phyloP scores from a whole-genome alignment of 2,113 vertebrate genomes.

The Polypterus senegalus region DNA sequence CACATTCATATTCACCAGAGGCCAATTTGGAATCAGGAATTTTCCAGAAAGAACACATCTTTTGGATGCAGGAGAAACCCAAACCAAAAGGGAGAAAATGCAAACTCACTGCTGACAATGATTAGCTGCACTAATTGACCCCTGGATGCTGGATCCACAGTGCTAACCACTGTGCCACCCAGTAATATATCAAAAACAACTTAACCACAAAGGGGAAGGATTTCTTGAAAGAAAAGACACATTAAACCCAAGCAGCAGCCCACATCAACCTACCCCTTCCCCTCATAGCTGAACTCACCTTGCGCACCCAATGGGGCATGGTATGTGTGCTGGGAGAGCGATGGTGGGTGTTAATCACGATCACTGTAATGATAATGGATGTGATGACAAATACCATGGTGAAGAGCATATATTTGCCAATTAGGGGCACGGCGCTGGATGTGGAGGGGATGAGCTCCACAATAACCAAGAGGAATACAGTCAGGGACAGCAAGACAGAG shows the following conservation, averaged over 20 bases:
- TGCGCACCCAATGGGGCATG: slow-evolving; percentile 89
- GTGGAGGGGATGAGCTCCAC: slow-evolving; percentile 96
- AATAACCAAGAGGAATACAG: slow-evolving; percentile 93
- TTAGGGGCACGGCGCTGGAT: slow-evolving; percentile 86
- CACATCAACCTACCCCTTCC: no score
- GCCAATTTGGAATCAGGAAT: no score
- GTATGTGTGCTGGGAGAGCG: slow-evolving; percentile 90
- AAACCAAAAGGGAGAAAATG: no score
- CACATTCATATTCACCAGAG: no score
- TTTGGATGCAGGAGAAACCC: no score
- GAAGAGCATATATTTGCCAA: slow-evolving; percentile 97
- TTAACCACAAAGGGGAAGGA: no score
- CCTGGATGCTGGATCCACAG: no score
- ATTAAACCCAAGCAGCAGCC: background rate
- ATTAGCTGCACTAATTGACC: no score
- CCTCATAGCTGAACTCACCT: slow-evolving; percentile 46
- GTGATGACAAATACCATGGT: slow-evolving; percentile 97
- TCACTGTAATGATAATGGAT: slow-evolving; percentile 92
- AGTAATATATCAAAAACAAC: no score
- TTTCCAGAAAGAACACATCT: no score
- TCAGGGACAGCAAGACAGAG: slow-evolving; percentile 86
- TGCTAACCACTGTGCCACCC: no score
- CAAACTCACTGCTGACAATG: no score
- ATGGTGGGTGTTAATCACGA: slow-evolving; percentile 95
- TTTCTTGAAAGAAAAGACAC: background rate